phyloP scores from a whole-genome alignment of 2,888 invertebrate genomes.

The Belgica antarctica region DNA sequence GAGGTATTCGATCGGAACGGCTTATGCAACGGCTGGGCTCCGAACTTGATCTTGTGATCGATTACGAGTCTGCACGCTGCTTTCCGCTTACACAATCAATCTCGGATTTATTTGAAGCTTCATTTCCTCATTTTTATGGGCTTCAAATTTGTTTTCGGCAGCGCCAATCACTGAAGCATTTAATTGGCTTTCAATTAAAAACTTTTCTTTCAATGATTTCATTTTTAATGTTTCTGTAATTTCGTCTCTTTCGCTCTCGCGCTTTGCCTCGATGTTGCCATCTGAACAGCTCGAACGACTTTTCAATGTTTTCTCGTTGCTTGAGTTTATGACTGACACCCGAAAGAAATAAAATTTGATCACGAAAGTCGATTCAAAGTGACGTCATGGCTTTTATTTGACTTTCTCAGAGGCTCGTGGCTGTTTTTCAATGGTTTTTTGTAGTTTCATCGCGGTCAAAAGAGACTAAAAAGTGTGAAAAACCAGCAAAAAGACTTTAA shows the following conservation, averaged over 20 bases:
- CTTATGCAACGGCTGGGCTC: not conserved
- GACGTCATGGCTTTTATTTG: too few species aligned
- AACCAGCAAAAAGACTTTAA: not conserved
- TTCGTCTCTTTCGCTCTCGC: not conserved
- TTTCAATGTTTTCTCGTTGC: too few species aligned
- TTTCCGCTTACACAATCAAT: slow-evolving; percentile 29
- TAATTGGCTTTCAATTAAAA: slow-evolving; percentile 42
- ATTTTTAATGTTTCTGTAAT: too few species aligned
- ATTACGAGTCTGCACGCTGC: not conserved
- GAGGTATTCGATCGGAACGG: not conserved
- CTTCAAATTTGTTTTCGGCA: not conserved
- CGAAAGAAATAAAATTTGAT: slow-evolving; percentile 4
- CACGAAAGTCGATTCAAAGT: too few species aligned
- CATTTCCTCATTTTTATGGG: too few species aligned
- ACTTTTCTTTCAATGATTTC: not conserved
- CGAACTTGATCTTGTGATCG: slow-evolving; percentile 34
- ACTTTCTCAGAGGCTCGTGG: too few species aligned
- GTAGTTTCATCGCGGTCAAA: too few species aligned
- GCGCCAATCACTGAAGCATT: slow-evolving; percentile 40
- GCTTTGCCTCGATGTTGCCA: not conserved
- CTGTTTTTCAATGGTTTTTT: too few species aligned
- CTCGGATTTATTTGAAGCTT: too few species aligned
- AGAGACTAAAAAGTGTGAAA: too few species aligned
- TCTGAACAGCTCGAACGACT: too few species aligned
- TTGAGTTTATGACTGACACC: not conserved